Evolutionary conservation across 2,888 invertebrate genomes (phyloP).

Genomic region (Pyrrhosoma nymphula): DNA sequence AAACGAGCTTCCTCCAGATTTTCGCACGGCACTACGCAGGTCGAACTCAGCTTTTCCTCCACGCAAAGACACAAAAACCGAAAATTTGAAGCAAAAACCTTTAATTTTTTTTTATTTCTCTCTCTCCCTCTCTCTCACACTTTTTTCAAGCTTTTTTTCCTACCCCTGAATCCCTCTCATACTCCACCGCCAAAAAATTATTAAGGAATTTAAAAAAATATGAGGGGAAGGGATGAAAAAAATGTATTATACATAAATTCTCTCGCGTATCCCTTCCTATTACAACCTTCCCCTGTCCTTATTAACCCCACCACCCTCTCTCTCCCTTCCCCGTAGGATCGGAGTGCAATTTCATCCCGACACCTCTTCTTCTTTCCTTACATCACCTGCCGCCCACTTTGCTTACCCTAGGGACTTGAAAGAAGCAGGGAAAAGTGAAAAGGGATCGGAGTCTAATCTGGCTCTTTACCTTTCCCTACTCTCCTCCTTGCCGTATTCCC

Average conservation of each 20-base stretch:
- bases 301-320: neutral
- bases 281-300: no score
- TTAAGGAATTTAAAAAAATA: neutral
- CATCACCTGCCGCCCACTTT: neutral
- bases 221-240: neutral
- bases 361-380: neutral
- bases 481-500: neutral
- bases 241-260: no score
- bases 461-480: neutral
- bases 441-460: neutral
- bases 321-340: neutral
- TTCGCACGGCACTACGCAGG: neutral
- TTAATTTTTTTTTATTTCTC: no score
- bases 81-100: conserved; percentile 8
- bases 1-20: neutral
- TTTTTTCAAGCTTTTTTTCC: no score
- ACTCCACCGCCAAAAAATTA: neutral
- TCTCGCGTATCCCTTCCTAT: neutral
- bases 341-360: conserved; percentile 20
- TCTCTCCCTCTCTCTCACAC: no score
- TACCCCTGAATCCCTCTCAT: no score
- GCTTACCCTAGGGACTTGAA: neutral
- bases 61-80: neutral
- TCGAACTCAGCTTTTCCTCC: neutral
- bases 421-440: neutral